phyloP scores from a whole-genome alignment of 2,888 invertebrate genomes.

The Lissonota sp. region DNA sequence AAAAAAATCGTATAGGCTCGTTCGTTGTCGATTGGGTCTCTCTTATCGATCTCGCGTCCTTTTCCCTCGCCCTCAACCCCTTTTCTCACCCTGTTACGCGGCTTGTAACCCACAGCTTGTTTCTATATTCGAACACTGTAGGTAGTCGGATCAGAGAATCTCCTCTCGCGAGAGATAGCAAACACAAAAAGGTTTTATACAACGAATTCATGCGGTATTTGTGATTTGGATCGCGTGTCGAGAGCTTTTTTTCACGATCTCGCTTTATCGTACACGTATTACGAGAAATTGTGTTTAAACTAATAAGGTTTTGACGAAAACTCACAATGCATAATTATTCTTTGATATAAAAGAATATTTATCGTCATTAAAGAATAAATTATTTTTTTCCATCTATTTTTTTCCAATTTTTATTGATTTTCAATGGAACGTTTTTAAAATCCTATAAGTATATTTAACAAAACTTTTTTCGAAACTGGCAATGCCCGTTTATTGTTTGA shows the following conservation, averaged over 20 bases:
- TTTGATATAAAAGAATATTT: no score
- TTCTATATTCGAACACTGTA: neutral
- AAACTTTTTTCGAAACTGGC: no score
- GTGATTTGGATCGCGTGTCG: constrained; percentile 21
- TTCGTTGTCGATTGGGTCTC: constrained; percentile 43
- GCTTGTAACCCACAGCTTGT: constrained; percentile 10
- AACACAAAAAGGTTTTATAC: constrained; percentile 12
- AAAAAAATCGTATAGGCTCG: constrained; percentile 18
- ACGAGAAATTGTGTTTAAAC: no score
- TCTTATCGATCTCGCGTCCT: constrained; percentile 28
- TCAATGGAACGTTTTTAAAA: no score
- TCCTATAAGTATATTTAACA: no score
- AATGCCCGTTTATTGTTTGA: no score
- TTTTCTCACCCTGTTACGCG: neutral
- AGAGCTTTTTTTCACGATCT: constrained; percentile 11
- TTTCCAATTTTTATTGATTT: no score
- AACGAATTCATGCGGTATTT: constrained; percentile 1
- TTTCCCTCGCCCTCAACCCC: neutral
- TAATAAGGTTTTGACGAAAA: no score
- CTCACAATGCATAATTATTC: no score
- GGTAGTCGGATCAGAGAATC: constrained; percentile 20
- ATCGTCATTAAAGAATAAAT: no score
- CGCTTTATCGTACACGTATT: neutral
- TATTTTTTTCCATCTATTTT: no score
- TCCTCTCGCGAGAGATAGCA: constrained; percentile 11